phyloP scores from a whole-genome alignment of 2,113 vertebrate genomes.

The Albula goreensis region DNA sequence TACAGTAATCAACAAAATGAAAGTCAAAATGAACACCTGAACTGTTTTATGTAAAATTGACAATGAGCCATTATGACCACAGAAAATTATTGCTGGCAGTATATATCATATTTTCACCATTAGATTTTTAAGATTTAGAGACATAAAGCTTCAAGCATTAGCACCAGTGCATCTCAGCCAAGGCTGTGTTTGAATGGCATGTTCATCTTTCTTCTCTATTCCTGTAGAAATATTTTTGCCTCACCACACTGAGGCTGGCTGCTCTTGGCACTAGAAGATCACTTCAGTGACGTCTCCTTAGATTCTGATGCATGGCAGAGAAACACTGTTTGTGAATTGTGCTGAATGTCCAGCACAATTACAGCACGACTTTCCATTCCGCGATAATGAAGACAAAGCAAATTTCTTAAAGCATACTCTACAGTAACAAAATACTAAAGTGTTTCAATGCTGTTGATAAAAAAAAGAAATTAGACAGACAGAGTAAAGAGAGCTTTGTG shows the following conservation, averaged over 20 bases:
- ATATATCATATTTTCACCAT: background rate
- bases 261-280: background rate
- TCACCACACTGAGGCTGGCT: no score
- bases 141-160: background rate
- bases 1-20: no score
- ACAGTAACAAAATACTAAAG: background rate
- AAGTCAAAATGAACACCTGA: no score
- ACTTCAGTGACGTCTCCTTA: background rate
- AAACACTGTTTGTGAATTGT: background rate
- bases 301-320: background rate
- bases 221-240: no score
- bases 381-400: background rate
- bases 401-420: background rate
- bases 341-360: no score
- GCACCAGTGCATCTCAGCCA: background rate
- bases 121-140: background rate
- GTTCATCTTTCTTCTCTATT: background rate
- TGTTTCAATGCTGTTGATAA: background rate
- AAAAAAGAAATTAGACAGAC: background rate
- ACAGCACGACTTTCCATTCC: background rate
- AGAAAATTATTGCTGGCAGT: background rate
- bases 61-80: background rate
- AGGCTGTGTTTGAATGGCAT: background rate
- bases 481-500: slow-evolving; percentile 33
- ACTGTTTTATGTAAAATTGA: no score